Evolutionary conservation across 2,888 invertebrate genomes (phyloP).

Genomic region (Standfussiana lucernea): DNA sequence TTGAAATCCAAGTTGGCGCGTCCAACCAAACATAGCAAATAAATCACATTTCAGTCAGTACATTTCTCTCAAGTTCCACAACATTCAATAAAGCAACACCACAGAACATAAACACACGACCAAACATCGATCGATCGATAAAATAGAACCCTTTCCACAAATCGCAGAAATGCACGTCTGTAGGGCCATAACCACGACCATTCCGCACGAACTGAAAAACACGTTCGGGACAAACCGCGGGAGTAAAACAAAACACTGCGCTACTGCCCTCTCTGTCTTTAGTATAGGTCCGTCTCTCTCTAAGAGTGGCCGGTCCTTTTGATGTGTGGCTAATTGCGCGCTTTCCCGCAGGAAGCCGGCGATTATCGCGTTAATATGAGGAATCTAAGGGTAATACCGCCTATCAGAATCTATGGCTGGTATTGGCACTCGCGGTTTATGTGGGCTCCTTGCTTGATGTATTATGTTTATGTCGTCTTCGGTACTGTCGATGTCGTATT

Average conservation of each 20-base stretch:
- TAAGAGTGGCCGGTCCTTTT: conserved; percentile 66
- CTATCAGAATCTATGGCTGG: conserved; percentile 8
- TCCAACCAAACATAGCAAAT: conserved; percentile 6
- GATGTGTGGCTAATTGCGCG: conserved; percentile 71
- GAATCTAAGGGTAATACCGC: conserved; percentile 44
- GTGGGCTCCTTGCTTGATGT: conserved; percentile 1
- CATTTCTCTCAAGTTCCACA: conserved; percentile 2
- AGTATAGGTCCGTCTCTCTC: conserved; percentile 33
- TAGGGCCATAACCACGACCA: conserved; percentile 43
- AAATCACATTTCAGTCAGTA: neutral
- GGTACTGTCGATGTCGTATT: too few species aligned
- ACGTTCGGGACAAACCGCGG: conserved; percentile 42
- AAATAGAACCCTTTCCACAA: conserved; percentile 40
- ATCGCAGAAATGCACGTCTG: conserved; percentile 49
- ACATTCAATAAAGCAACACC: conserved; percentile 39
- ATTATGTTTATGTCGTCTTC: neutral
- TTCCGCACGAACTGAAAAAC: conserved; percentile 55
- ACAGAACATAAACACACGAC: conserved; percentile 30
- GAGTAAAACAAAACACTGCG: conserved; percentile 24
- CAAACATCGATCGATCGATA: conserved; percentile 33
- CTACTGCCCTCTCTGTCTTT: conserved; percentile 3
- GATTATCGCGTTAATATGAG: conserved; percentile 72
- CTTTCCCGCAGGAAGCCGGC: conserved; percentile 72
- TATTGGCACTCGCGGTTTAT: conserved; percentile 9
- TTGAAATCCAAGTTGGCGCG: neutral